Conservation (phyloP, 2,888 invertebrate genomes). For the Leptodirus hochenwartii region DNA sequence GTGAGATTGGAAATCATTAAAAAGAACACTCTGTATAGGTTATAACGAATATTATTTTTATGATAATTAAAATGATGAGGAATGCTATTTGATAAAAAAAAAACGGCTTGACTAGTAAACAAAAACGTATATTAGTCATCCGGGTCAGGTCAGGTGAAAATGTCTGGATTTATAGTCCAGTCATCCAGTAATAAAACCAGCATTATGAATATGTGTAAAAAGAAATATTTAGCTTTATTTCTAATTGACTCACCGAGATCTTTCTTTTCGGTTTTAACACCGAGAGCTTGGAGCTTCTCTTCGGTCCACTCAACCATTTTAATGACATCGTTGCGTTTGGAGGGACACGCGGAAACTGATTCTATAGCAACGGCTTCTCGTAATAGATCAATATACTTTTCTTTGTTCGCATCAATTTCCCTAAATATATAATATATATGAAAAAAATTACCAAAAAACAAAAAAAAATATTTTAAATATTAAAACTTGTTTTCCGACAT, state of each 20-base stretch:
- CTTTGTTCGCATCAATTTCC: slow-evolving; percentile 60
- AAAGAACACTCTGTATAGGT: too few species aligned
- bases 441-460: slow-evolving; percentile 5
- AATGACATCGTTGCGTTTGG: slow-evolving; percentile 59
- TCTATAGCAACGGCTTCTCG: slow-evolving; percentile 80
- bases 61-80: too few species aligned
- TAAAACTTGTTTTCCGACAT: slow-evolving; percentile 1
- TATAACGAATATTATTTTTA: too few species aligned
- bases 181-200: too few species aligned
- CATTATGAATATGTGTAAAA: too few species aligned
- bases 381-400: slow-evolving; percentile 57
- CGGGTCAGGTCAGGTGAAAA: too few species aligned
- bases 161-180: too few species aligned
- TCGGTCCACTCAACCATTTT: slow-evolving; percentile 77
- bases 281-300: slow-evolving; percentile 46
- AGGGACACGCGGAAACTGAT: slow-evolving; percentile 86
- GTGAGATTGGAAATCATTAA: too few species aligned
- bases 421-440: slow-evolving; percentile 26
- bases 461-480: slow-evolving; percentile 5
- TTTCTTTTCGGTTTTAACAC: slow-evolving; percentile 49
- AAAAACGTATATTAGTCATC: too few species aligned
- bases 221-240: too few species aligned
- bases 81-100: too few species aligned
- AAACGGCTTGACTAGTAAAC: too few species aligned
- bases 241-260: slow-evolving; percentile 66